Base-by-base conservation (phyloP, 1,140 invertebrate genomes). In the Orchestia grillus region DNA sequence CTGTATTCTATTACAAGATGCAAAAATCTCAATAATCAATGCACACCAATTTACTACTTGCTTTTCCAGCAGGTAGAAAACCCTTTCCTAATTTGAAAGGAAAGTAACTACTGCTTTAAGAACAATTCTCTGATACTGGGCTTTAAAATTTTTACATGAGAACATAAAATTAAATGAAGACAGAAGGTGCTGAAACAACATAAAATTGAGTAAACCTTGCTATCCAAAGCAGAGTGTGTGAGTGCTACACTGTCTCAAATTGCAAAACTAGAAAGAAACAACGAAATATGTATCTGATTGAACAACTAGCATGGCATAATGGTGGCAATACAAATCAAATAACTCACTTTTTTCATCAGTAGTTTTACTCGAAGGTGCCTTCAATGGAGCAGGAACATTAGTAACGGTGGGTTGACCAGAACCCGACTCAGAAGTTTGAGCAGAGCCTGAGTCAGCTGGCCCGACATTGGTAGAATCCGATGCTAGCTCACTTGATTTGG, bases 261-360 rank as follows among this genome's bases (percentile, higher is more conserved):
- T 23, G 15, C 36, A 77, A 53, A 53, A 77, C 28, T 77, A 77
- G 28, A 53, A 77, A 77, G 36, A 3, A 77, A 77, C n/a, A 36
- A 77, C 62, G 1, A 36, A 28, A 36, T 77, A 77, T 23, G 62
- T 36, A 8, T 28, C 36, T 77, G 28, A 36, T 77, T 15, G 62
- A 15, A 36, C 28, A 77, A 28, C 62, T 77, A 77, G 36, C 36
- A 23, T 23, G 11, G 11, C 11, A 77, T 3, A 23, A 77, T 77
- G 11, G 11, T 77, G 3, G 3, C 62, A 90, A 90, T 42, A 90
- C 6, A 42, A 42, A 28, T 41, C 15, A 90, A 90, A 19, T 42
- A 16, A 41, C 88, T 90, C 11, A 90, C 88, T 90, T 90, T 90
- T 90, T 44, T 90, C 88, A 90, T 90, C 88, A 90, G 41, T 4